Evolutionary conservation across 92 coral and sea anemone genomes (phyloP).

Genomic region (Phenganax subtilis): DNA sequence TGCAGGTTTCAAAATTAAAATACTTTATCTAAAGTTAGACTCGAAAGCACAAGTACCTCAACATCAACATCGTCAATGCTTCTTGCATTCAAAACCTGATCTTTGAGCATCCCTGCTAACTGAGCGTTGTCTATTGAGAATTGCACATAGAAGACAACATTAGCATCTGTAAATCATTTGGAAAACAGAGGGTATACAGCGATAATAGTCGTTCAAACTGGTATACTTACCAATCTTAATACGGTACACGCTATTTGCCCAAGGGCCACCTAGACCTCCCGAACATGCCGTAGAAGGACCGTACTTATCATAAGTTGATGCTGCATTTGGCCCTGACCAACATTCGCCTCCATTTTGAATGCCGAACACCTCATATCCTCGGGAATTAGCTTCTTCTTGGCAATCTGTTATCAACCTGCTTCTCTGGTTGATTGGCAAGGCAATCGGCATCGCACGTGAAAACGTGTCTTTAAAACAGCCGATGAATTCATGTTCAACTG

Average conservation of each 20-base stretch:
- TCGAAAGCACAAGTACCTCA: neutral
- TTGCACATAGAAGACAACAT: neutral
- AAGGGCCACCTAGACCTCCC: slow-evolving; percentile 25
- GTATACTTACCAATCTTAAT: neutral
- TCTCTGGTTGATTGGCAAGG: neutral
- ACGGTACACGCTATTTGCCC: slow-evolving; percentile 27
- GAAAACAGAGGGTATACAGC: neutral
- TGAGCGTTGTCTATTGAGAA: slow-evolving; percentile 4
- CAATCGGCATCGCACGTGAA: slow-evolving; percentile 16
- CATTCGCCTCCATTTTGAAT: slow-evolving; percentile 34
- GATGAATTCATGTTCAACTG: slow-evolving; percentile 11
- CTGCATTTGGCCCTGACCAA: slow-evolving; percentile 38
- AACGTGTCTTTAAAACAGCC: slow-evolving; percentile 22
- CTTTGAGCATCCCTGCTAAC: slow-evolving; percentile 3
- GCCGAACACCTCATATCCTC: slow-evolving; percentile 29
- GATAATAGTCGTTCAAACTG: neutral
- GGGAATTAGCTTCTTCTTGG: slow-evolving; percentile 8
- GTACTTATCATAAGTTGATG: slow-evolving; percentile 26
- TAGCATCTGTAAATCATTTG: neutral
- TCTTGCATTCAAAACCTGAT: neutral
- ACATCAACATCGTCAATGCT: slow-evolving; percentile 37
- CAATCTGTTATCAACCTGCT: neutral
- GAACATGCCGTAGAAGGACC: slow-evolving; percentile 28
- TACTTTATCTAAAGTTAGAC: no score
- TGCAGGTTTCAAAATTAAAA: neutral